Evolutionary conservation across 2,113 vertebrate species (phyloP).

Genomic region (Oriolus oriolus): DNA sequence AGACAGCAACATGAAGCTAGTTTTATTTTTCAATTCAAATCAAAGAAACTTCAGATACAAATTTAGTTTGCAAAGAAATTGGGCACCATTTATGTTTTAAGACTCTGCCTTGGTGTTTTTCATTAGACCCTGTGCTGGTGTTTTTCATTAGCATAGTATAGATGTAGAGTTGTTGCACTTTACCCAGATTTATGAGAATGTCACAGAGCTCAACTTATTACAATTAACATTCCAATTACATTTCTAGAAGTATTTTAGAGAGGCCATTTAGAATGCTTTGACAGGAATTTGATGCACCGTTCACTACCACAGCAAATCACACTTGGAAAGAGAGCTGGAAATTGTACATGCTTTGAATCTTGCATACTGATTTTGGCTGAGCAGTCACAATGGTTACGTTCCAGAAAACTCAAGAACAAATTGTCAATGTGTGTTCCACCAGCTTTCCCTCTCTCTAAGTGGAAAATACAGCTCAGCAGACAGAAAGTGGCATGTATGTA

Average conservation of each 20-base stretch:
- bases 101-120: not conserved
- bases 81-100: not conserved
- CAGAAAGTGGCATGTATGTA: not conserved
- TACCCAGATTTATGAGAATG: not conserved
- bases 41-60: not conserved
- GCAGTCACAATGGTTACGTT: not conserved
- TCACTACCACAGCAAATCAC: not conserved
- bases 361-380: not conserved
- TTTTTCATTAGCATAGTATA: not conserved
- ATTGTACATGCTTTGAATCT: not conserved
- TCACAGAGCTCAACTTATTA: not conserved
- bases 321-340: not conserved
- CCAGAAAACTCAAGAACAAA: slow-evolving; percentile 13
- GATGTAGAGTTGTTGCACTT: not conserved
- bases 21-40: not conserved
- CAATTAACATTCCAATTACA: slow-evolving; percentile 37
- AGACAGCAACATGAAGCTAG: not conserved
- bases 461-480: not conserved
- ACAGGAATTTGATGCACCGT: not conserved
- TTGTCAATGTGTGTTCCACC: not conserved
- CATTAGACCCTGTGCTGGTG: not conserved
- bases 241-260: slow-evolving; percentile 9
- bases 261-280: slow-evolving; percentile 1
- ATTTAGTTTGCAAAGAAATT: not conserved
- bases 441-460: not conserved